These are phyloP conservation scores for Drosophila maculinotata DNA, from an alignment of 2,888 invertebrate species.

Conservation along the genomic window DNA sequence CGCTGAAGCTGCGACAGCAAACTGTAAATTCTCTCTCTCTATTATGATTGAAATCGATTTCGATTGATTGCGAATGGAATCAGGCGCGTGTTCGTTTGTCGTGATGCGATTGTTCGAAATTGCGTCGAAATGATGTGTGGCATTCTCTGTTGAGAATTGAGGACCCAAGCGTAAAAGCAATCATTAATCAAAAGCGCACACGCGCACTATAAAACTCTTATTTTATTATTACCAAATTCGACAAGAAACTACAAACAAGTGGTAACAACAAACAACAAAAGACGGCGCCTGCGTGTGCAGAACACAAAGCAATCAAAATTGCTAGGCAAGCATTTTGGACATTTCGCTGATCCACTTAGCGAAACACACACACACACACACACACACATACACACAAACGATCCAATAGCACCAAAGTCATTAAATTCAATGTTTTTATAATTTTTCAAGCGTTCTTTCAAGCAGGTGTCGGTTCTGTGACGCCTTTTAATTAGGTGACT, in stretches of 20 bases:
- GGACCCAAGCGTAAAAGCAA: constrained; percentile 53
- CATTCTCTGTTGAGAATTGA: constrained; percentile 23
- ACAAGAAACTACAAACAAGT: constrained; percentile 33
- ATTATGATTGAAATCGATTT: constrained; percentile 37
- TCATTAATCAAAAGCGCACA: constrained; percentile 72
- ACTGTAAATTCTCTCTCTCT: constrained; percentile 16
- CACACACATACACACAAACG: too few species aligned
- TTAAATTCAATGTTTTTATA: constrained; percentile 30
- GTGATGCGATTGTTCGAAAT: constrained; percentile 19
- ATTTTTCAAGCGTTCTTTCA: constrained; percentile 26
- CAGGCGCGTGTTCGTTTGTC: constrained; percentile 12
- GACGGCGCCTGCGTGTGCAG: constrained; percentile 61
- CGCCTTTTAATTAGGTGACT: constrained; percentile 27
- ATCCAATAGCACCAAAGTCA: background rate
- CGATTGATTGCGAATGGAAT: constrained; percentile 19
- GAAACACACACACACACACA: too few species aligned
- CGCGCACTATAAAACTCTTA: constrained; percentile 71
- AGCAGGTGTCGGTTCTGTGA: constrained; percentile 16
- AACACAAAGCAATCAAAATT: constrained; percentile 57
- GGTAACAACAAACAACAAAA: constrained; percentile 23
- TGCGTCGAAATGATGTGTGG: too few species aligned
- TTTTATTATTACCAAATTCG: constrained; percentile 46
- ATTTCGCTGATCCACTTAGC: constrained; percentile 51
- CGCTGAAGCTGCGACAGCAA: background rate
- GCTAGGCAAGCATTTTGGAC: constrained; percentile 25